phyloP scores from a whole-genome alignment of 1,140 invertebrate species.

The Thereuonema tuberculata region DNA sequence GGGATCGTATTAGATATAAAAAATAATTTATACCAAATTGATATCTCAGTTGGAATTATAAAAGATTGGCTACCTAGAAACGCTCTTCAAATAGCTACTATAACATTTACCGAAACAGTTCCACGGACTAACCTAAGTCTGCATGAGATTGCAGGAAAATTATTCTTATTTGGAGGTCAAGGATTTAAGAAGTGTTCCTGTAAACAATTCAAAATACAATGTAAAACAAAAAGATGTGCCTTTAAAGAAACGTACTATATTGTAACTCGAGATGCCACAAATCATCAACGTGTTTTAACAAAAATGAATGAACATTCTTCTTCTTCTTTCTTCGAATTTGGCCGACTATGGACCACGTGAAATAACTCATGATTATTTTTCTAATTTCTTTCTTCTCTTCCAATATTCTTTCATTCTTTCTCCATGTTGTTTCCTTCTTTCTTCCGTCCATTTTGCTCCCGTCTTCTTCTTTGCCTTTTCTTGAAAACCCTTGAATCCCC shows the following conservation, averaged over 20 bases:
- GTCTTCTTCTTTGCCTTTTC: too few species aligned
- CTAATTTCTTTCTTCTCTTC: too few species aligned
- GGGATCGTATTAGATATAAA: not conserved
- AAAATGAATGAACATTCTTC: not conserved
- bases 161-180: not conserved
- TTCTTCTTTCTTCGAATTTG: too few species aligned
- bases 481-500: too few species aligned
- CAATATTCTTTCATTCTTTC: too few species aligned
- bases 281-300: not conserved
- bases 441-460: too few species aligned
- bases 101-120: not conserved
- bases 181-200: not conserved
- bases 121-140: not conserved
- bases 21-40: not conserved
- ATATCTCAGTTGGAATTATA: not conserved
- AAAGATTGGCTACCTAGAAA: not conserved
- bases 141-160: not conserved
- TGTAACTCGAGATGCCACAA: not conserved
- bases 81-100: not conserved
- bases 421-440: too few species aligned
- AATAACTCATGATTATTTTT: too few species aligned
- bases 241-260: not conserved
- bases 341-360: too few species aligned
- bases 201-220: not conserved
- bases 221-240: not conserved